Percentiles rank a stretch among this genome's conserved stretches.
These are phyloP conservation scores for Synanthedon vespiformis DNA, from an alignment of 2,888 invertebrate species.

Conservation along the genomic window DNA sequence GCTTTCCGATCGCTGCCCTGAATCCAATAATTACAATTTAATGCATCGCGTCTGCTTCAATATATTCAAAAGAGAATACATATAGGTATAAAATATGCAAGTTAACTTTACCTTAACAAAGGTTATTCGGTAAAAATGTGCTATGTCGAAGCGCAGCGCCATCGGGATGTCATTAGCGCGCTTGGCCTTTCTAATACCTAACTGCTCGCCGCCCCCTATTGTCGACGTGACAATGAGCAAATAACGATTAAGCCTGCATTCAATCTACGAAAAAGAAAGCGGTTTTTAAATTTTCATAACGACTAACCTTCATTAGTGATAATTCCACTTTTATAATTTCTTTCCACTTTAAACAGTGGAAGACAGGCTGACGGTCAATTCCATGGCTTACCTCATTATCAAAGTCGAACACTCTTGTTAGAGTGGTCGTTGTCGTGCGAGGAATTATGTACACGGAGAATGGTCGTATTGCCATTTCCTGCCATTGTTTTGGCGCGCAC, in stretches of 20 bases:
- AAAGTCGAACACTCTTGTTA: too few species aligned
- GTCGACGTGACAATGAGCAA: constrained; percentile 60
- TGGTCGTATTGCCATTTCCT: too few species aligned
- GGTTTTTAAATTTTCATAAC: not conserved
- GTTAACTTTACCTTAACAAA: constrained; percentile 26
- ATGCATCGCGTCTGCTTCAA: constrained; percentile 4
- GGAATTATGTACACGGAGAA: too few species aligned
- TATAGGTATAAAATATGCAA: too few species aligned
- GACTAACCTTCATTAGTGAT: not conserved
- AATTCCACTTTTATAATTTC: too few species aligned
- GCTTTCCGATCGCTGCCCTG: too few species aligned
- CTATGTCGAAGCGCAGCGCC: constrained; percentile 29
- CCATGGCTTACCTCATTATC: too few species aligned
- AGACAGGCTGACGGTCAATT: too few species aligned
- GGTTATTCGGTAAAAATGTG: constrained; percentile 54
- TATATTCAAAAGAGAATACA: not conserved
- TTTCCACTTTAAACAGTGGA: too few species aligned
- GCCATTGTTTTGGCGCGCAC: too few species aligned
- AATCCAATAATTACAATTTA: too few species aligned
- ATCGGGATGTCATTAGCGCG: constrained; percentile 60
- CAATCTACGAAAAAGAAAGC: constrained; percentile 19
- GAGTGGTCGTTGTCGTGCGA: too few species aligned
- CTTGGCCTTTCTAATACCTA: constrained; percentile 66
- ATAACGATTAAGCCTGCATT: constrained; percentile 51
- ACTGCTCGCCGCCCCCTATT: constrained; percentile 58